Percentiles rank a stretch among this genome's conserved stretches.
phyloP scores from a whole-genome alignment of 2,888 invertebrate genomes.

The Standfussiana lucernea region DNA sequence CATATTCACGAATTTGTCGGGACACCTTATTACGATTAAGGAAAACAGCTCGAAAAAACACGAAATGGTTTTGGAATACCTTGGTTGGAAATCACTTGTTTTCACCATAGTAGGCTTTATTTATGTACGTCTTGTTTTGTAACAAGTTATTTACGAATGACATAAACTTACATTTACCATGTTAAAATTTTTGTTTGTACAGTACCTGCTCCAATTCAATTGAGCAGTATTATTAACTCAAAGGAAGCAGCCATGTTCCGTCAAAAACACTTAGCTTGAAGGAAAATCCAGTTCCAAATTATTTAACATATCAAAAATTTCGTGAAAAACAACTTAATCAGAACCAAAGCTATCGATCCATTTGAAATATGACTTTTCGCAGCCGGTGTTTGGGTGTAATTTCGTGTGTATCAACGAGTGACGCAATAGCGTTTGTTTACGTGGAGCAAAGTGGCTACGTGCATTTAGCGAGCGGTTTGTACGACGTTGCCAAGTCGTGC shows the following conservation, averaged over 20 bases:
- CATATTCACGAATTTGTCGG: constrained; percentile 35
- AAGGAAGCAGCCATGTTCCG: constrained; percentile 20
- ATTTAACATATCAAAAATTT: constrained; percentile 74
- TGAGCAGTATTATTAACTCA: constrained; percentile 24
- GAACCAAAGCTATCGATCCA: constrained; percentile 29
- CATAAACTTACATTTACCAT: too few species aligned
- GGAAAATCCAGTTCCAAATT: constrained; percentile 65
- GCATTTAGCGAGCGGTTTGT: constrained; percentile 75
- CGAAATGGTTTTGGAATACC: neutral
- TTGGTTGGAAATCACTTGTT: neutral
- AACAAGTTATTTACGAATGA: neutral
- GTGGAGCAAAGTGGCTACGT: constrained; percentile 80
- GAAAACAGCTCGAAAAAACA: constrained; percentile 6
- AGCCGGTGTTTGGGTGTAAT: constrained; percentile 71
- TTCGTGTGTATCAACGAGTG: constrained; percentile 75
- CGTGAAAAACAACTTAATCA: constrained; percentile 80
- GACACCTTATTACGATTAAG: constrained; percentile 20
- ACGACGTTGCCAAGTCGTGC: constrained; percentile 86
- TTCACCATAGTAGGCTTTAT: neutral
- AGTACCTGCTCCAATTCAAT: constrained; percentile 55
- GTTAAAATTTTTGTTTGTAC: constrained; percentile 28
- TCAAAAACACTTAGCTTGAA: constrained; percentile 57
- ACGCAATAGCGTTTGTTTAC: constrained; percentile 88
- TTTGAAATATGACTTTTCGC: constrained; percentile 70
- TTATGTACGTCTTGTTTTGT: neutral